Percentiles rank a stretch among this genome's conserved stretches.
Evolutionary conservation across 2,113 vertebrate genomes (phyloP).

Genomic region (Chlorodrepanis virens): DNA sequence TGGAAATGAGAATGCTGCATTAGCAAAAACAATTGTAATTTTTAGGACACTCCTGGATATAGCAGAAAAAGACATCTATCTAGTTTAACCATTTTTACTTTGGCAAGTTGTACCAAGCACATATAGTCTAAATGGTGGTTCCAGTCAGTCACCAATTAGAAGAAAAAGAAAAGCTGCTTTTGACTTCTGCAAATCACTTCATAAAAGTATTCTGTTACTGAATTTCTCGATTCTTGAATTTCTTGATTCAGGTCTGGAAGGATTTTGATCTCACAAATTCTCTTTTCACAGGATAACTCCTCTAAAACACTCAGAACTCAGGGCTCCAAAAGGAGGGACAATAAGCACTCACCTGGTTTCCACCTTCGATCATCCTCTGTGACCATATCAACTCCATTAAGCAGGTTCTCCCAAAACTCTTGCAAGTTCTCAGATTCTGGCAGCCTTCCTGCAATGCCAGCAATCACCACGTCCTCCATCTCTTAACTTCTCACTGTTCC

Average conservation of each 20-base stretch:
- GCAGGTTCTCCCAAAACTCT: constrained; percentile 96
- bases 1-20: background rate
- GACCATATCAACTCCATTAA: constrained; percentile 94
- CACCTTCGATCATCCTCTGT: constrained; percentile 93
- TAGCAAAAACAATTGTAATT: background rate
- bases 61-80: background rate
- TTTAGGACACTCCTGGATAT: background rate
- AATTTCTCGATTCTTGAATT: background rate
- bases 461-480: constrained; percentile 96
- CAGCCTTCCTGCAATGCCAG: constrained; percentile 91
- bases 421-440: constrained; percentile 91
- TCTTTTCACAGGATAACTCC: background rate
- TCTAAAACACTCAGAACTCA: background rate
- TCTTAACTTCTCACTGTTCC: constrained; percentile 49
- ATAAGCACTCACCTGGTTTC: constrained; percentile 84
- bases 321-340: background rate
- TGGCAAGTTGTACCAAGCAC: background rate
- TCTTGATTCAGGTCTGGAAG: background rate
- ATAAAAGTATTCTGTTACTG: background rate
- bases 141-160: background rate
- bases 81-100: background rate
- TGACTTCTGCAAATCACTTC: background rate
- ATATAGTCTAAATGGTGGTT: background rate
- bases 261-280: background rate
- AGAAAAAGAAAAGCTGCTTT: background rate